These are phyloP conservation scores for Dromaius novaehollandiae DNA, from an alignment of 2,113 vertebrate genomes.

Conservation along the genomic window DNA sequence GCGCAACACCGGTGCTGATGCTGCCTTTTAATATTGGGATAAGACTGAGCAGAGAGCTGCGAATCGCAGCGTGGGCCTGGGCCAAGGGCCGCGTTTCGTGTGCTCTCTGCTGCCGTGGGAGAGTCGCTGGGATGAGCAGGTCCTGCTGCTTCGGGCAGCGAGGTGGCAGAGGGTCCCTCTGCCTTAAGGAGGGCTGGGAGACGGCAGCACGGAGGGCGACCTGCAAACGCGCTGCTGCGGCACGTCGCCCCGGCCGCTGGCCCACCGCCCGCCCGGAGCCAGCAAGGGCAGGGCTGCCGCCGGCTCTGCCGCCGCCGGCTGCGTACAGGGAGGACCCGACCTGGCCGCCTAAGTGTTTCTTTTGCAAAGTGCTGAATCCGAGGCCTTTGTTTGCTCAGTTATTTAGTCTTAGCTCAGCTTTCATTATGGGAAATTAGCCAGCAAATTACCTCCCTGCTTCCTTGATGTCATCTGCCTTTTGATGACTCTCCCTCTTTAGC, in stretches of 20 bases:
- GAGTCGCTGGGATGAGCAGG: not conserved
- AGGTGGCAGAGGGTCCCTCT: no score
- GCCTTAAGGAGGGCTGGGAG: not conserved
- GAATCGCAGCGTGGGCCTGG: not conserved
- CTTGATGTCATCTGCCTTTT: not conserved
- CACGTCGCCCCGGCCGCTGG: not conserved
- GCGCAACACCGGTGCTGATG: not conserved
- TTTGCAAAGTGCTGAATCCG: not conserved
- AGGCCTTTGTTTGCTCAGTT: not conserved
- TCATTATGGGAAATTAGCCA: not conserved
- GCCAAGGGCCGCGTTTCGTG: not conserved
- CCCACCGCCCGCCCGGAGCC: no score
- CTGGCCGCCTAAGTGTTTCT: not conserved
- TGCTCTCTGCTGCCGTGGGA: not conserved
- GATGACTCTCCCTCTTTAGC: not conserved
- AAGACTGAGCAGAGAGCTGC: not conserved
- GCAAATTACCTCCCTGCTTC: not conserved
- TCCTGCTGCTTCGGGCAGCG: not conserved
- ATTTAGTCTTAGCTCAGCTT: not conserved
- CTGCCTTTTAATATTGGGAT: not conserved
- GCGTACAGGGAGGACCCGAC: not conserved
- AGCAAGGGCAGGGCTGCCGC: not conserved
- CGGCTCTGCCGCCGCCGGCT: no score
- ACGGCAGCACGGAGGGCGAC: rapidly evolving
- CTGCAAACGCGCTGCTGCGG: not conserved